Evolutionary conservation across 2,888 invertebrate genomes (phyloP).

Genomic region (Drosophila nr. perissopoda): DNA sequence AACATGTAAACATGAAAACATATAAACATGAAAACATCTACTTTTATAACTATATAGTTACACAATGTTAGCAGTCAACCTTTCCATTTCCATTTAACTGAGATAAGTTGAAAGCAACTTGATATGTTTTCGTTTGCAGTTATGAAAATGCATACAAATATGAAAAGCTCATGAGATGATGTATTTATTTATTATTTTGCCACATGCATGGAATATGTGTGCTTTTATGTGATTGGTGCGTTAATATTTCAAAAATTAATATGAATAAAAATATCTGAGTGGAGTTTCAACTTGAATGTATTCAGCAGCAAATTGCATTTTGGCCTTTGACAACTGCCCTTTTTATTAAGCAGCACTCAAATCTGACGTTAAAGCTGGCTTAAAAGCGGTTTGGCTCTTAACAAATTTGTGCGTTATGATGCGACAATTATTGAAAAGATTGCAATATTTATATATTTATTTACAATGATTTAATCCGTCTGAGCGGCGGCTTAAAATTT

Average conservation of each 20-base stretch:
- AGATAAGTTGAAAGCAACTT: neutral
- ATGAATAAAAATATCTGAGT: neutral
- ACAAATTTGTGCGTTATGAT: neutral
- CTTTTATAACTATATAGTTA: neutral
- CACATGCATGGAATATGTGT: neutral
- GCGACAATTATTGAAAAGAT: neutral
- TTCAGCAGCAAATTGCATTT: neutral
- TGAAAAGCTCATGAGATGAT: neutral
- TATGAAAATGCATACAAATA: neutral
- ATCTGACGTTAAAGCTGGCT: neutral
- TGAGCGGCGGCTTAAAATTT: neutral
- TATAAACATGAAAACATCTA: neutral
- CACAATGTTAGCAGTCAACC: neutral
- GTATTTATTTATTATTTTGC: neutral
- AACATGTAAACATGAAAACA: neutral
- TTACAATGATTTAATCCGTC: neutral
- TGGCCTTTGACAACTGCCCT: neutral
- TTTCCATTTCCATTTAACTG: neutral
- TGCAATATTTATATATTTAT: neutral
- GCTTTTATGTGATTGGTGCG: neutral
- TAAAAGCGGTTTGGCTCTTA: neutral
- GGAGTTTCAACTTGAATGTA: neutral
- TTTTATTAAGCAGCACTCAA: neutral
- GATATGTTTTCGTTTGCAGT: neutral
- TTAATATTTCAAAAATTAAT: neutral